These are phyloP conservation scores for Plebejus anna DNA, from an alignment of 2,888 invertebrate genomes.

Conservation along the genomic window DNA sequence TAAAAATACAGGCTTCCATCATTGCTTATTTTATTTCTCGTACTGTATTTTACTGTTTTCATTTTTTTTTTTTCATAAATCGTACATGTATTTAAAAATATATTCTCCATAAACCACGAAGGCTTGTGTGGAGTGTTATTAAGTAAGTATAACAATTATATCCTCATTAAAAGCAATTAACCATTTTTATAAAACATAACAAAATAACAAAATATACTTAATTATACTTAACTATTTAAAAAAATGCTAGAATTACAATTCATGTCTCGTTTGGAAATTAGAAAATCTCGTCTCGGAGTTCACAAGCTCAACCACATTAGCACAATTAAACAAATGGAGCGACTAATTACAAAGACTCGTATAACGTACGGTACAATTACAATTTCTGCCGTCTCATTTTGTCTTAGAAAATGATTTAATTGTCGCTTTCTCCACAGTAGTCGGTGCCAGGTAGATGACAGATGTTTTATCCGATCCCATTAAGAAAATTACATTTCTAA, in stretches of 20 bases:
- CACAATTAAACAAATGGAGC: constrained; percentile 41
- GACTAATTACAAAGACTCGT: constrained; percentile 54
- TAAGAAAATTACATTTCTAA: constrained; percentile 25
- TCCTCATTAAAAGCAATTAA: too few relatives aligned
- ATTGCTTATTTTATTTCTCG: background rate
- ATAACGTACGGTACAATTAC: constrained; percentile 59
- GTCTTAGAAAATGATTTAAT: constrained; percentile 66
- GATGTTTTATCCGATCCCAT: constrained; percentile 38
- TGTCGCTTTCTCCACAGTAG: constrained; percentile 60
- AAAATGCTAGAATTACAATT: background rate
- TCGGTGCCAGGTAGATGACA: constrained; percentile 42
- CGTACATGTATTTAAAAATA: too few relatives aligned
- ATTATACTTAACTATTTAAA: too few relatives aligned
- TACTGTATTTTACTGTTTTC: background rate
- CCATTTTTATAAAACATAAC: background rate
- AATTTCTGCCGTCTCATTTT: constrained; percentile 67
- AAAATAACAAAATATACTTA: too few relatives aligned
- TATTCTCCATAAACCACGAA: too few relatives aligned
- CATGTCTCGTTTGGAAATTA: background rate
- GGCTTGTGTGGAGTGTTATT: too few relatives aligned
- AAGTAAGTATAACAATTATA: too few relatives aligned
- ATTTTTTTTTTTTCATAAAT: too few relatives aligned
- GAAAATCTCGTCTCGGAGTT: constrained; percentile 3
- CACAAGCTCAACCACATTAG: constrained; percentile 13
- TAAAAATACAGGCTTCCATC: background rate